phyloP scores from a whole-genome alignment of 2,113 vertebrate species.

The Salminus brasiliensis region DNA sequence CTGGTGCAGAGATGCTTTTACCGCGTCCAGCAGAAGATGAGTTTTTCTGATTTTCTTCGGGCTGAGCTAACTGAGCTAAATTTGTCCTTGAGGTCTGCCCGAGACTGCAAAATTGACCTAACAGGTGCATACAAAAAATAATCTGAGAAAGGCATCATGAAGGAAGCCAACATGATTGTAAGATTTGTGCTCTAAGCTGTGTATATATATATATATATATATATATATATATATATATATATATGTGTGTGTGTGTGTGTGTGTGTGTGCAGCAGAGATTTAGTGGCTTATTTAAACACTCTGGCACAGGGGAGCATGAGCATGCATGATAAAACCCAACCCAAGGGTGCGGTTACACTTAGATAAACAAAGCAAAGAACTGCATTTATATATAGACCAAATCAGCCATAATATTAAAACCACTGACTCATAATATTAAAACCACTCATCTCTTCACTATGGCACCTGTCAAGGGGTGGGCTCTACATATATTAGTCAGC shows the following conservation, averaged over 20 bases:
- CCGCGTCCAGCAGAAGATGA: neutral
- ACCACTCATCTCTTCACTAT: too few species aligned
- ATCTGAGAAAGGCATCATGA: neutral
- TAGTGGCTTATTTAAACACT: neutral
- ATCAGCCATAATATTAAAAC: too few species aligned
- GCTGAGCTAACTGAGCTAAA: neutral
- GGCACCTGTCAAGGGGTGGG: too few species aligned
- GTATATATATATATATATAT: too few species aligned
- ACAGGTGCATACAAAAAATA: neutral
- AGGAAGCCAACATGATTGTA: neutral
- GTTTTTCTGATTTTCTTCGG: too few species aligned
- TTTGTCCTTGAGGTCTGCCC: neutral
- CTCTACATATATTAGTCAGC: too few species aligned
- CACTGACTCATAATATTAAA: too few species aligned
- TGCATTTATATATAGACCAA: too few species aligned
- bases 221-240: too few species aligned
- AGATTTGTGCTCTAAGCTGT: neutral
- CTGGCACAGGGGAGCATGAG: neutral
- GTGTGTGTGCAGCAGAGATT: neutral
- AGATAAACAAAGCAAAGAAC: neutral
- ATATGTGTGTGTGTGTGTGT: neutral
- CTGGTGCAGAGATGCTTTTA: neutral
- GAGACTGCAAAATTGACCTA: neutral
- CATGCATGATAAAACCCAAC: slow-evolving; percentile 15
- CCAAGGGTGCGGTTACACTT: slow-evolving; percentile 15